Percentiles rank a stretch among this genome's conserved stretches.
phyloP scores from a whole-genome alignment of 1,140 invertebrate genomes.

The Pseudomyrmex pallidus region DNA sequence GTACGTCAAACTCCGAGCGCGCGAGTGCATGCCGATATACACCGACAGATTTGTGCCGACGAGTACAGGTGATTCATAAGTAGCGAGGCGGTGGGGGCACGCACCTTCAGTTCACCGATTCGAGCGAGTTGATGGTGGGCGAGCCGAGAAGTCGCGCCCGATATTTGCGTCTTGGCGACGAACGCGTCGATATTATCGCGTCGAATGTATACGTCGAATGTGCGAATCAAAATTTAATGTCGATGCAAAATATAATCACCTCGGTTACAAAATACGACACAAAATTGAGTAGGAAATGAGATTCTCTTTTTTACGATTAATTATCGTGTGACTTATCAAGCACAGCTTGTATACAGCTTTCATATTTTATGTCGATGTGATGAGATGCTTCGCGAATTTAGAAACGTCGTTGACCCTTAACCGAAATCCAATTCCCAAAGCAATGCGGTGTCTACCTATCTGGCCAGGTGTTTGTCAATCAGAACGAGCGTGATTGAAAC shows the following conservation, averaged over 20 bases:
- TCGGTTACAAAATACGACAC: neutral
- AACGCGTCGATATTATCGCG: constrained; percentile 19
- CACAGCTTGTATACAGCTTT: too few species aligned
- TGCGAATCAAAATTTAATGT: neutral
- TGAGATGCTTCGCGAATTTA: constrained; percentile 41
- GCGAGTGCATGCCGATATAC: constrained; percentile 74
- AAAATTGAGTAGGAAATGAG: neutral
- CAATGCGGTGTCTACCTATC: constrained; percentile 46
- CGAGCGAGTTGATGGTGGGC: constrained; percentile 25
- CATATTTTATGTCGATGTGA: constrained; percentile 27
- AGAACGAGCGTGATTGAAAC: constrained; percentile 54
- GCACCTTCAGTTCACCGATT: constrained; percentile 40
- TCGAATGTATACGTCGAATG: neutral
- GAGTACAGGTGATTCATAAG: constrained; percentile 50
- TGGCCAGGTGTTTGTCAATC: constrained; percentile 56
- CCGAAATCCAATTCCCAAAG: constrained; percentile 50
- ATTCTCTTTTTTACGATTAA: neutral
- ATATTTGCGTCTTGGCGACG: constrained; percentile 23
- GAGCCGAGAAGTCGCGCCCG: constrained; percentile 42
- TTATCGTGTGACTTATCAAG: neutral
- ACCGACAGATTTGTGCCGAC: constrained; percentile 59
- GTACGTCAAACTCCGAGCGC: constrained; percentile 78
- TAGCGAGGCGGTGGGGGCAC: constrained; percentile 59
- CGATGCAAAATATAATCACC: neutral
- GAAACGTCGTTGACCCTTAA: constrained; percentile 58